These are phyloP conservation scores for Galerucella nymphaeae DNA, from an alignment of 2,888 invertebrate genomes.

Conservation along the genomic window DNA sequence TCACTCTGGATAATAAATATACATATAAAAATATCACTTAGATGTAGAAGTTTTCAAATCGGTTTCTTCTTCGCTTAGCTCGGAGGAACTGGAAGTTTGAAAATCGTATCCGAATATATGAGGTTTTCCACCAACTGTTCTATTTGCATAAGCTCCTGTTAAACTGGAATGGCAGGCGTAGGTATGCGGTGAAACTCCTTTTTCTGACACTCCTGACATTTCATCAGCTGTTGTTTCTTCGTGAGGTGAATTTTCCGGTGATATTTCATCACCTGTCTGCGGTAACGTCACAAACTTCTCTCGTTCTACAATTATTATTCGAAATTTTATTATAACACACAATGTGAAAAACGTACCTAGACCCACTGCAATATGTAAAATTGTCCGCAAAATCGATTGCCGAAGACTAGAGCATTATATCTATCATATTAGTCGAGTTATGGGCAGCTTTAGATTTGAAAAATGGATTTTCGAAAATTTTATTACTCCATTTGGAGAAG, in stretches of 20 bases:
- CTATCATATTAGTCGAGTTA: no score
- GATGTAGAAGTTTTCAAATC: constrained; percentile 37
- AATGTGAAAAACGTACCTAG: not conserved
- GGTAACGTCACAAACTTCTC: not conserved
- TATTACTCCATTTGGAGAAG: no score
- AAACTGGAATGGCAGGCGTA: constrained; percentile 58
- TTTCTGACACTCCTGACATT: constrained; percentile 14
- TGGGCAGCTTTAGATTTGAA: no score
- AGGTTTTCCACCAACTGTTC: constrained; percentile 45
- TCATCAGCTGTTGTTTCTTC: constrained; percentile 28
- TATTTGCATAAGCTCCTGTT: constrained; percentile 53
- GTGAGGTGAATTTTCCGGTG: constrained; percentile 7
- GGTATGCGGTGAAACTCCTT: constrained; percentile 39
- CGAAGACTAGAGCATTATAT: no score
- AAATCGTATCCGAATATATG: constrained; percentile 60
- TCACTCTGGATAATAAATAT: not conserved
- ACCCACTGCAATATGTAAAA: no score
- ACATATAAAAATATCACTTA: constrained; percentile 27
- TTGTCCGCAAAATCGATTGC: no score
- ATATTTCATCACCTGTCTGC: constrained; percentile 2
- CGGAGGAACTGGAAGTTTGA: constrained; percentile 54
- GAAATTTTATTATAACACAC: not conserved
- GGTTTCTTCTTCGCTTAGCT: constrained; percentile 37
- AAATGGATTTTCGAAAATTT: no score
- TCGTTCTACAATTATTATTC: not conserved